phyloP scores from a whole-genome alignment of 2,113 vertebrate genomes.

The Phaethornis superciliosus region DNA sequence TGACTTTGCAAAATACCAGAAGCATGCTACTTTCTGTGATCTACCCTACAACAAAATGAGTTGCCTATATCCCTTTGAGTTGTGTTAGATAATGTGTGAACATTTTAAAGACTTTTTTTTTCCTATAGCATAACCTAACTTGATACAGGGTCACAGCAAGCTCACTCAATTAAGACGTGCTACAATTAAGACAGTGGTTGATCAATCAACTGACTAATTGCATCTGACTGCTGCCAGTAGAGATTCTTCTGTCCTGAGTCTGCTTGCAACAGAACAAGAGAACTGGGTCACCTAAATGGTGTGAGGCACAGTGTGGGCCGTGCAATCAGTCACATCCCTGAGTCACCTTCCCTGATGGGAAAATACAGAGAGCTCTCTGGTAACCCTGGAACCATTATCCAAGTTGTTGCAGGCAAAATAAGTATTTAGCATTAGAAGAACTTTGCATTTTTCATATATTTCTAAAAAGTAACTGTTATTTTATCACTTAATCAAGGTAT shows the following conservation, averaged over 20 bases:
- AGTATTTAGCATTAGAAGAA: background rate
- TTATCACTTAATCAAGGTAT: slow-evolving; percentile 1
- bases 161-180: background rate
- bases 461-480: background rate
- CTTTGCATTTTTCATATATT: background rate
- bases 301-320: background rate
- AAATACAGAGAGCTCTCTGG: background rate
- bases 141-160: background rate
- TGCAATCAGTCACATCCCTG: fast-evolving
- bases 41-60: fast-evolving
- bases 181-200: background rate
- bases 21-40: background rate
- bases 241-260: background rate
- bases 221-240: background rate
- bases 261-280: background rate
- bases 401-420: background rate
- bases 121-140: background rate
- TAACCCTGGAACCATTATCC: background rate
- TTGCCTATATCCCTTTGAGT: background rate
- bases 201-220: background rate
- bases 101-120: background rate
- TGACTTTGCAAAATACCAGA: background rate
- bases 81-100: background rate
- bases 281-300: background rate
- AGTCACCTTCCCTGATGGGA: background rate